Base-by-base conservation (phyloP, 2,113 vertebrate species). In the Panthera tigris region DNA sequence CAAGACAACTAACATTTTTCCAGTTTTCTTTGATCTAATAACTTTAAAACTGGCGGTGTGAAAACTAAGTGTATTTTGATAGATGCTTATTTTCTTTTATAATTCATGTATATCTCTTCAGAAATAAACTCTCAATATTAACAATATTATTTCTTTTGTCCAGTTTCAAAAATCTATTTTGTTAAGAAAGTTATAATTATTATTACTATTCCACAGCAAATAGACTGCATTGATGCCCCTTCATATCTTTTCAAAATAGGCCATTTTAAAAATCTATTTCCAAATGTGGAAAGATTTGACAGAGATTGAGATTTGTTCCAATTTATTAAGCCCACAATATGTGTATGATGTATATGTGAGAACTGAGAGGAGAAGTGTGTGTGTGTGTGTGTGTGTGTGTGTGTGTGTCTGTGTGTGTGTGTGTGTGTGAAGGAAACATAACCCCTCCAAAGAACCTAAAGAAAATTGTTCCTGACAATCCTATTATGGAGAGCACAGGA, bases 391-490 rank as follows among this genome's bases (percentile, higher is more conserved):
- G 25, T 79, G 61, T 33, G 11, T 19, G 33, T 68, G 21, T 71
- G 25, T n/a, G 18, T 36, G 41, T 29, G 71, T 69, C 14, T 93
- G 69, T 94, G 27, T 76, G 27, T 82, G 27, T 84, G 15, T 74
- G 3, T 52, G 15, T 16, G 6, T 25, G 9, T 90, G 33, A 85
- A 95, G 68, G 63, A 16, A 29, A 97, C 3, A 33, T n/a, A 92
- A 65, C 4, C 27, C 16, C 95, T 87, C 45, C 6, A 50, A 82
- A 80, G 57, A 89, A 83, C 4, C 13, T 36, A 50, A 23, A 92
- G 23, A 92, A 97, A 95, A 97, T 91, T 96, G 39, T 8, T 80
- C 90, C 36, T 95, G 66, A 69, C 71, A 88, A 73, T 81, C 36
- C 29, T 91, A 65, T 94, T 92, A 90, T 27, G 50, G 31, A 87